Percentiles rank a stretch among this genome's conserved stretches.
Conservation (phyloP, 2,113 vertebrate species). For the Camelus bactrianus region DNA sequence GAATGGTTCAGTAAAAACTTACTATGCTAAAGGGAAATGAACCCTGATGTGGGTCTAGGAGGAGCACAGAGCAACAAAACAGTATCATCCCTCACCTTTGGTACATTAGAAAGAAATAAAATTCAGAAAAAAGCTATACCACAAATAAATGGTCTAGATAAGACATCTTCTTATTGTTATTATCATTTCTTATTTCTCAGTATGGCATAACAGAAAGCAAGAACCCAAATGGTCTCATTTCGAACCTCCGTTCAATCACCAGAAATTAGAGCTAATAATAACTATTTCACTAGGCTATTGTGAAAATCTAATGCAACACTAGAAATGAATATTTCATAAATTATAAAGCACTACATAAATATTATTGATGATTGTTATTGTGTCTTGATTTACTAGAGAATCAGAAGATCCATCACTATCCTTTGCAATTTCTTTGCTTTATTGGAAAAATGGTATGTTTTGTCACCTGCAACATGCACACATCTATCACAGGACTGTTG, state of each 20-base stretch:
- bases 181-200: conserved; percentile 1
- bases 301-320: conserved; percentile 3
- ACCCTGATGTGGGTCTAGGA: neutral
- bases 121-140: neutral
- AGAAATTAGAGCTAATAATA: neutral
- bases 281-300: neutral
- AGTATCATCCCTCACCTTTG: neutral
- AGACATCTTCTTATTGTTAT: neutral
- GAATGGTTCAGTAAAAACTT: neutral
- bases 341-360: conserved; percentile 15
- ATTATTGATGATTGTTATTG: conserved; percentile 19
- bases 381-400: neutral
- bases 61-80: neutral
- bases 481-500: neutral
- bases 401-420: conserved; percentile 1
- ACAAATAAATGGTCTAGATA: neutral
- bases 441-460: neutral
- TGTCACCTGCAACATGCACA: neutral
- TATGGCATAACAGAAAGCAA: neutral
- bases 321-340: conserved; percentile 10
- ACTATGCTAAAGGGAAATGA: conserved; percentile 35
- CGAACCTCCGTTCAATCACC: neutral
- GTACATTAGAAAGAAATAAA: neutral
- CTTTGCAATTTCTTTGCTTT: conserved; percentile 18
- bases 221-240: neutral